Conservation (phyloP, 1,140 invertebrate genomes). For the Panagrolaimus sp. region DNA sequence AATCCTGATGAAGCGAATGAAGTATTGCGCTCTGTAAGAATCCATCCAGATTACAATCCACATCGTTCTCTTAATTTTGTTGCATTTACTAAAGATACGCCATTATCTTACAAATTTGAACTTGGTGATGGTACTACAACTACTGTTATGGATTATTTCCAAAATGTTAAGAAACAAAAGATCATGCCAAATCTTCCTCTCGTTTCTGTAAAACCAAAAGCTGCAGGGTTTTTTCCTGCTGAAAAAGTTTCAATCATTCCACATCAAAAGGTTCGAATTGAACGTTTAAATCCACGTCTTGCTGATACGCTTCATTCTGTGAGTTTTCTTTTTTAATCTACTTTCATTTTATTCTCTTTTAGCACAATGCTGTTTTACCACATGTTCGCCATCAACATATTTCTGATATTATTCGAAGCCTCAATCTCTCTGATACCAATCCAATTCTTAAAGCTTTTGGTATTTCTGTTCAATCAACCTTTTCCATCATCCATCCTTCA, state of each 20-base stretch:
- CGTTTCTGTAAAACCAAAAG: background rate
- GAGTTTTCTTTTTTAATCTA: too few species aligned
- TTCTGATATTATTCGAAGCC: background rate
- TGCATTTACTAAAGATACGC: background rate
- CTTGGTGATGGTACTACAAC: background rate
- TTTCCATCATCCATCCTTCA: background rate
- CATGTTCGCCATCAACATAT: background rate
- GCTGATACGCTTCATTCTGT: background rate
- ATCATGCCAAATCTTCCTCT: background rate
- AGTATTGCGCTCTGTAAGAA: background rate
- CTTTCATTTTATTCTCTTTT: too few species aligned
- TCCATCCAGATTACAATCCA: background rate
- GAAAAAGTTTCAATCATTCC: background rate
- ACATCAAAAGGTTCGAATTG: background rate
- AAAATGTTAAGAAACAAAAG: background rate
- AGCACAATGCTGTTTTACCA: background rate
- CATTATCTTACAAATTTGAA: background rate
- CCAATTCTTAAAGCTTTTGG: background rate
- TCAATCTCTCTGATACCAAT: background rate
- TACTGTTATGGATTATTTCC: background rate
- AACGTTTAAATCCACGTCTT: background rate
- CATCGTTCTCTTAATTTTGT: background rate
- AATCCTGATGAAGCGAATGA: background rate
- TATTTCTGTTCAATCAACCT: background rate
- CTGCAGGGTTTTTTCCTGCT: background rate